Percentiles rank a stretch among this genome's conserved stretches.
These are phyloP conservation scores for Helostoma temminkii DNA, from an alignment of 2,797 vertebrate genomes.

Conservation along the genomic window DNA sequence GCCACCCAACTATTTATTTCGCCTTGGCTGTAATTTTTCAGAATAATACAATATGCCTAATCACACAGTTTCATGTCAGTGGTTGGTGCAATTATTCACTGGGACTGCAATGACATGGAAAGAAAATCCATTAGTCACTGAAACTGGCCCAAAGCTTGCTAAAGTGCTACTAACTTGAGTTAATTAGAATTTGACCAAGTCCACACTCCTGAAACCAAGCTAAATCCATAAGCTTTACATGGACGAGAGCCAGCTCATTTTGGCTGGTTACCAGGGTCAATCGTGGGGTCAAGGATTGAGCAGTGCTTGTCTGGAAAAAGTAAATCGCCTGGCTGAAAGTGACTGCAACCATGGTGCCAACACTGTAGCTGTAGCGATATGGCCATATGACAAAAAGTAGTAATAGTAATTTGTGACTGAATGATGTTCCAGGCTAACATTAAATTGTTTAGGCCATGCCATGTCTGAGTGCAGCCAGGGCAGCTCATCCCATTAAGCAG, in stretches of 20 bases:
- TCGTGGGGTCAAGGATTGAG: background rate
- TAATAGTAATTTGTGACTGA: background rate
- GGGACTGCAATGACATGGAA: background rate
- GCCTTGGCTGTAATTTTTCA: background rate
- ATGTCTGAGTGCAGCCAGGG: slow-evolving; percentile 40
- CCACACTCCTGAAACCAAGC: background rate
- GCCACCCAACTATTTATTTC: background rate
- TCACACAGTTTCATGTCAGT: background rate
- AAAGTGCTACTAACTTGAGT: background rate
- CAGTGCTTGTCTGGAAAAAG: background rate
- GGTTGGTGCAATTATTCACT: background rate
- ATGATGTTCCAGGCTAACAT: background rate
- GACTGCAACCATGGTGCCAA: background rate
- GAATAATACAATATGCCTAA: background rate
- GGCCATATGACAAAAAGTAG: background rate
- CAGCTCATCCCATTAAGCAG: slow-evolving; percentile 67
- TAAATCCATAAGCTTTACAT: background rate
- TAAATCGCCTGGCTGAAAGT: slow-evolving; percentile 2
- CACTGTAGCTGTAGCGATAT: background rate
- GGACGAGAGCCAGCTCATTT: background rate
- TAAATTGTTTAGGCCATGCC: slow-evolving; percentile 30
- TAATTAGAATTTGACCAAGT: slow-evolving; percentile 1
- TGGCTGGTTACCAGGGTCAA: slow-evolving; percentile 4
- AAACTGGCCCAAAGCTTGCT: slow-evolving; percentile 5
- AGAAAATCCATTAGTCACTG: background rate